Conservation (phyloP, 2,113 vertebrate genomes). For the Solea senegalensis region DNA sequence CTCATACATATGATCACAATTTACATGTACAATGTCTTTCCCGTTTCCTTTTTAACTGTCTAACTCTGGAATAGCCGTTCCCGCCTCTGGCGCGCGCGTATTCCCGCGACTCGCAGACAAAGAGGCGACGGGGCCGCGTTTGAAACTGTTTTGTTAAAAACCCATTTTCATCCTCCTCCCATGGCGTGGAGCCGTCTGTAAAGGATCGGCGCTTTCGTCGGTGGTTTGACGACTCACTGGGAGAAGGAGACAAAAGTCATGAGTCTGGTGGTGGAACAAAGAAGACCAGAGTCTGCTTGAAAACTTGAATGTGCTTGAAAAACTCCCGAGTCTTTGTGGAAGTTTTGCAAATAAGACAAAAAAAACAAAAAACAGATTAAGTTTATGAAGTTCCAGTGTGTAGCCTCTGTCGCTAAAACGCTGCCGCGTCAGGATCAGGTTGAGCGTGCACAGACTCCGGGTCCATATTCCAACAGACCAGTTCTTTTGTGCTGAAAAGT, state of each 20-base stretch:
- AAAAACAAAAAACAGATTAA: not conserved
- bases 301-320: constrained; percentile 39
- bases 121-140: constrained; percentile 12
- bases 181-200: constrained; percentile 18
- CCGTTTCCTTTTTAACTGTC: not conserved
- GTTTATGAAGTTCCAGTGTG: no score
- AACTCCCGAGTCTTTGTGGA: constrained; percentile 21
- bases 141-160: constrained; percentile 39
- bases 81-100: not conserved
- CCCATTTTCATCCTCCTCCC: constrained; percentile 34
- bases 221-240: constrained; percentile 29
- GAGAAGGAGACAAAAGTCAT: constrained; percentile 36
- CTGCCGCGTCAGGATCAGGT: no score
- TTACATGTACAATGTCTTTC: not conserved
- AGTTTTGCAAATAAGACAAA: constrained; percentile 10
- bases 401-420: no score
- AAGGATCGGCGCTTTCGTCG: constrained; percentile 23
- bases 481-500: no score
- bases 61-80: constrained; percentile 4
- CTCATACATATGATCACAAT: no score
- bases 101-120: constrained; percentile 11
- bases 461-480: no score
- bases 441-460: no score
- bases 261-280: constrained; percentile 24
- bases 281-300: constrained; percentile 29